Conservation (phyloP, 2,113 vertebrate genomes). For the Peromyscus leucopus region DNA sequence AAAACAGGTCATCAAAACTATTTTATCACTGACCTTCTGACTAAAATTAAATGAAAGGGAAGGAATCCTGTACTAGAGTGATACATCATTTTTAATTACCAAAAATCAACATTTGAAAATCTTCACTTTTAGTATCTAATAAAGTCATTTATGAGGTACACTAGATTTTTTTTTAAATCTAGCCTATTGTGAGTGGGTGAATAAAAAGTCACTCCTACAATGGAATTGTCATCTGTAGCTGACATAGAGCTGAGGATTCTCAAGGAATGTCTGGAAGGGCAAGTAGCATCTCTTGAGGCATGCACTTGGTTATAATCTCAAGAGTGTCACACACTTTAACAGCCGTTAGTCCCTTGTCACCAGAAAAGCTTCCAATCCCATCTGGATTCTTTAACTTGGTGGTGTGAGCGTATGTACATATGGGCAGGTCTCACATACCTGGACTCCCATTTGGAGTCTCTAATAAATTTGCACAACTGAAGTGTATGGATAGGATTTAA, state of each 20-base stretch:
- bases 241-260: neutral
- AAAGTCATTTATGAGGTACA: neutral
- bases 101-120: neutral
- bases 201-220: neutral
- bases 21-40: neutral
- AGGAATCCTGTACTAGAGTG: neutral
- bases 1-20: neutral
- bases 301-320: neutral
- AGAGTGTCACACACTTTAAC: neutral
- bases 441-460: neutral
- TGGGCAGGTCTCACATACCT: too few species aligned
- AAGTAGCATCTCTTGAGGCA: neutral
- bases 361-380: neutral
- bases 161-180: neutral
- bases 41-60: neutral
- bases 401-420: too few species aligned
- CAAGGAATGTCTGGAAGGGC: neutral
- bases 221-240: neutral
- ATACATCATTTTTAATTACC: neutral
- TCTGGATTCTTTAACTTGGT: neutral
- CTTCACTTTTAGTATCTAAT: neutral
- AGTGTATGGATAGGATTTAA: constrained; percentile 8
- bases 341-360: neutral
- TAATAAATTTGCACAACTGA: neutral
- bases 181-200: neutral